phyloP scores from a whole-genome alignment of 2,113 vertebrate genomes.

The Dipodomys stephensi region DNA sequence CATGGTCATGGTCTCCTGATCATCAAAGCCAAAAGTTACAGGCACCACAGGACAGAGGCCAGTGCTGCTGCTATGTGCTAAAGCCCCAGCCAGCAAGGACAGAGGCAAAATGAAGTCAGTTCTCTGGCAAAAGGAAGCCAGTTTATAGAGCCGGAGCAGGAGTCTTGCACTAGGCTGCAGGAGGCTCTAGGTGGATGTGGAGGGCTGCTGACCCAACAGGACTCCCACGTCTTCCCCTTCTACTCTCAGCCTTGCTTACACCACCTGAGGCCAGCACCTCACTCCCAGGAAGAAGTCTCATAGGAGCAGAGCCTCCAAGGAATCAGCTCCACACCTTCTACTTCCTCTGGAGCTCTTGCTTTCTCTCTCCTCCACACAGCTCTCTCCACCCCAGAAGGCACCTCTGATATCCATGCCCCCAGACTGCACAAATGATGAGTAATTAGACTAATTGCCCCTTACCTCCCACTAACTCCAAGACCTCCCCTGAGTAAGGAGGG shows the following conservation, averaged over 20 bases:
- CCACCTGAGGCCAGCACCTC: fast-evolving
- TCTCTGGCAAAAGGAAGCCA: no score
- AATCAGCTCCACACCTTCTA: neutral
- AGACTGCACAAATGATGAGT: neutral
- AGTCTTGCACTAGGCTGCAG: neutral
- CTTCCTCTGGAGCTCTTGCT: neutral
- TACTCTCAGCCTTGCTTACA: neutral
- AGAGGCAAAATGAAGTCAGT: neutral
- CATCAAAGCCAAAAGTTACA: neutral
- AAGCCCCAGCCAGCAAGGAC: neutral
- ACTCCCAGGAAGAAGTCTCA: no score
- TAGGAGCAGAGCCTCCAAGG: neutral
- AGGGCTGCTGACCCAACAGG: fast-evolving
- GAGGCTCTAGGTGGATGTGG: neutral
- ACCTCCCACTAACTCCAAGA: neutral
- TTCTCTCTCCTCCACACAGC: neutral
- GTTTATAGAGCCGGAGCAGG: neutral
- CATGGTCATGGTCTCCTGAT: neutral
- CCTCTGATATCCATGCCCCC: neutral
- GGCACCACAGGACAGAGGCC: neutral
- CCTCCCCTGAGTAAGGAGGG: neutral
- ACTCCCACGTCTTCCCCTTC: neutral
- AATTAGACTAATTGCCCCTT: constrained; percentile 45
- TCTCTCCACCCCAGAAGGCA: neutral
- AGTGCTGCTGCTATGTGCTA: neutral